Conservation (phyloP, 2,797 vertebrate genomes). For the Urocyon cinereoargenteus region DNA sequence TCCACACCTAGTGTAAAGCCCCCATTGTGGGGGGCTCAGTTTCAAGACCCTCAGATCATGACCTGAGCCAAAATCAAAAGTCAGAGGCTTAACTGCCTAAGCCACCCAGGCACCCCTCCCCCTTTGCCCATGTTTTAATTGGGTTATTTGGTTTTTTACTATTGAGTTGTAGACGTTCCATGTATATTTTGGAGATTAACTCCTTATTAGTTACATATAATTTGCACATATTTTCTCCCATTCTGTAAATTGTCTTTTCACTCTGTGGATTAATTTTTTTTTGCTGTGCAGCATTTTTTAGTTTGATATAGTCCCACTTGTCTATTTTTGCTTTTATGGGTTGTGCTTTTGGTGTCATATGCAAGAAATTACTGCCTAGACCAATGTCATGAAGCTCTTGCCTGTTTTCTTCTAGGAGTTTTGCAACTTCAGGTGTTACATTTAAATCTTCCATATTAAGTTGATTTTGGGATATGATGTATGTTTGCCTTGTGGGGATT, state of each 20-base stretch:
- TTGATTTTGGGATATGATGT: not conserved
- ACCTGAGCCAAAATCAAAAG: not conserved
- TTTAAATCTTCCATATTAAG: slow-evolving; percentile 15
- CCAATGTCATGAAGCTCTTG: not conserved
- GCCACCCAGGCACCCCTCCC: not conserved
- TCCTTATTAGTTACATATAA: not conserved
- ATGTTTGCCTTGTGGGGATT: not conserved
- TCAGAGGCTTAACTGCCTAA: not conserved
- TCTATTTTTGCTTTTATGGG: slow-evolving; percentile 22
- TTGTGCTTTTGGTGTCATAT: not conserved
- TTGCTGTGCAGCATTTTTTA: slow-evolving; percentile 17
- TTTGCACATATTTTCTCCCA: slow-evolving; percentile 38
- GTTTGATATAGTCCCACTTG: not conserved
- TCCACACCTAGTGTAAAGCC: not conserved
- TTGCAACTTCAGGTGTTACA: not conserved
- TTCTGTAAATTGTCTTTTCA: slow-evolving; percentile 8
- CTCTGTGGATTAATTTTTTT: slow-evolving; percentile 3
- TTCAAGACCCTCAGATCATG: not conserved
- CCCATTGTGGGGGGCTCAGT: not conserved
- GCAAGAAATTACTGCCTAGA: slow-evolving; percentile 6
- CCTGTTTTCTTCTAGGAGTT: not conserved
- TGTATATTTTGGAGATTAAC: not conserved
- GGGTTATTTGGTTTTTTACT: not conserved
- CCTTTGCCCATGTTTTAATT: slow-evolving; percentile 37
- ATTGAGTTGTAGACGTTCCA: not conserved